Base-by-base conservation (phyloP, 2,888 invertebrate genomes). In the Caprella mutica region DNA sequence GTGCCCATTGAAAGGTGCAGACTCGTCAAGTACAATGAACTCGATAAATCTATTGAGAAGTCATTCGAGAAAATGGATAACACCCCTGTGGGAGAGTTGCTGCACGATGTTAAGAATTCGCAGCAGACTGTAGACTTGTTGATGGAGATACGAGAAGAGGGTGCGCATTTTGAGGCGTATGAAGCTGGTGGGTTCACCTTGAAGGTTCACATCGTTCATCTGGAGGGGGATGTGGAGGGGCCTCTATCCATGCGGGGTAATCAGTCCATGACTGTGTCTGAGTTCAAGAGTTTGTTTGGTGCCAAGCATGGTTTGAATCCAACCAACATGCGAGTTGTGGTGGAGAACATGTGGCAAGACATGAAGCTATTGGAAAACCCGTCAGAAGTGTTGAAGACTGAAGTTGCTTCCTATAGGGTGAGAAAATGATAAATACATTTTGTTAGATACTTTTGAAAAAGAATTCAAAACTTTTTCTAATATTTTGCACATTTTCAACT, bases 1-100 rank as follows among this genome's bases (percentile, higher is more conserved):
- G 79, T 81, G 1, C 77, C 80, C 3, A 67, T 81, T n/a, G 78
- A 81, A 52, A 80, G 81, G 63, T 84, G 83, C 68, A 80, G 86
- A 5, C 73, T 88, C 26, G 85, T 86, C 21, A 78, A 77, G 55
- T 87, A 82, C 68, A 81, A 85, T 68, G 77, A 78, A 55, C 72
- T 74, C 44, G 76, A 76, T 58, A 82, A 83, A 63, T 76, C 79
- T 9, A 79, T 86, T 26, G 80, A 83, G 62, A 77, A 78, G 61
- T 84, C 82, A 56, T 83, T 82, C 68, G 83, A 84, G 61, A 77
- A 75, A 1, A 73, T 73, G 48, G 80, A 80, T 40, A 72, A 78
- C 4, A 74, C 77, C 44, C 60, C 70, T 1, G 72, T 77, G 58
- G 70, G 72, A 69, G 66, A 74, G 75, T 71, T 79, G 48, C 71